Conservation (phyloP, 2,888 invertebrate genomes). For the Byasa hedistus region DNA sequence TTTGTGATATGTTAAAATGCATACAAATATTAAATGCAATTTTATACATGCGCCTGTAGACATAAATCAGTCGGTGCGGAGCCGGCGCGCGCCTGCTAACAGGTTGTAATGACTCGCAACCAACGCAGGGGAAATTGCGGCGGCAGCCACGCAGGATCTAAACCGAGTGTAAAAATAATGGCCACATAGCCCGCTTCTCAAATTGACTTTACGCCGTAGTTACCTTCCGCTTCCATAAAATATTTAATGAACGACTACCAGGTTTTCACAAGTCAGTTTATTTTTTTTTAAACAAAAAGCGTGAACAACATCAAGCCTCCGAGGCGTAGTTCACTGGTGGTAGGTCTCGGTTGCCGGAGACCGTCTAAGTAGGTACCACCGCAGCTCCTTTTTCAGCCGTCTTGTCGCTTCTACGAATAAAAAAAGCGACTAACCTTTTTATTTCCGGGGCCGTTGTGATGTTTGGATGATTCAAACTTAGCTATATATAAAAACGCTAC, state of each 20-base stretch:
- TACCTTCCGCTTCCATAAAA: conserved; percentile 27
- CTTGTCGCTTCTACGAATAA: no score
- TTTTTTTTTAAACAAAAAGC: no score
- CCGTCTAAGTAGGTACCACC: no score
- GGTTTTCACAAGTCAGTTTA: no score
- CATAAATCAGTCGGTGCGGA: background rate
- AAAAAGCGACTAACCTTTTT: no score
- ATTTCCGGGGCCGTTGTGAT: no score
- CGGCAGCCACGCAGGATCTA: conserved; percentile 44
- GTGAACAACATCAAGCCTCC: no score
- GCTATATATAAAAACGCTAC: no score
- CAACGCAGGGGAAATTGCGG: conserved; percentile 44
- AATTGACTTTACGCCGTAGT: conserved; percentile 44
- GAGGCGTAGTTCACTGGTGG: no score
- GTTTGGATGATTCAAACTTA: no score
- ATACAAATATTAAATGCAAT: background rate
- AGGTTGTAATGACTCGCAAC: conserved; percentile 9
- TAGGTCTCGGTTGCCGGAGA: no score
- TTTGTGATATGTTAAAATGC: background rate
- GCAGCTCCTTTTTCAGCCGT: no score
- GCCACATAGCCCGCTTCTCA: conserved; percentile 51
- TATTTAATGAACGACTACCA: background rate
- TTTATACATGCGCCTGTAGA: background rate
- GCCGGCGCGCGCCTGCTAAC: conserved; percentile 3
- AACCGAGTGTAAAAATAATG: conserved; percentile 75